Percentiles rank a stretch among this genome's conserved stretches.
Conservation (phyloP, 2,797 vertebrate genomes). For the Anolis apletophallus region DNA sequence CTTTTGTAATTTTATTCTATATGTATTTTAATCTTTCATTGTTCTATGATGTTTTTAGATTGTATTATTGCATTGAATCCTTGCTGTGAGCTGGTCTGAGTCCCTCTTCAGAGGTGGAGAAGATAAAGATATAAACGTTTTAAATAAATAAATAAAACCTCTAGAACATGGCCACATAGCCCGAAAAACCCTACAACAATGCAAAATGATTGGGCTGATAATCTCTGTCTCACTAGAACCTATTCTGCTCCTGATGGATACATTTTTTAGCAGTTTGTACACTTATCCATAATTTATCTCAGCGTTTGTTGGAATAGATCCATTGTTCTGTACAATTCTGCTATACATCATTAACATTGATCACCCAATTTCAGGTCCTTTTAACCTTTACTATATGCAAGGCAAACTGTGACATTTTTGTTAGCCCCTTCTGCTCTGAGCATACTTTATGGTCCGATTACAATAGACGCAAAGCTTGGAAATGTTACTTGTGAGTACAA, state of each 20-base stretch:
- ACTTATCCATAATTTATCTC: neutral
- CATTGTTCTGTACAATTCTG: slow-evolving; percentile 19
- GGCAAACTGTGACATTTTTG: neutral
- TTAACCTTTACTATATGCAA: neutral
- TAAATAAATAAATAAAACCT: no score
- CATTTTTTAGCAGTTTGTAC: neutral
- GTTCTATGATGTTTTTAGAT: no score
- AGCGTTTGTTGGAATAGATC: slow-evolving; percentile 25
- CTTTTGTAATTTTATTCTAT: no score
- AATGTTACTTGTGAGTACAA: no score
- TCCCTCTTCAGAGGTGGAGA: no score
- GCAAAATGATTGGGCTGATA: neutral
- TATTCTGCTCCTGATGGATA: neutral
- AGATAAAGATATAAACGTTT: no score
- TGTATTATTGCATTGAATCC: no score
- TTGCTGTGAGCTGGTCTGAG: no score
- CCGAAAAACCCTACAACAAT: no score
- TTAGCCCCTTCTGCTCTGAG: neutral
- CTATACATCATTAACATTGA: slow-evolving; percentile 22
- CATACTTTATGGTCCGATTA: neutral
- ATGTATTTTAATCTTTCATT: no score
- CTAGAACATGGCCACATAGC: no score
- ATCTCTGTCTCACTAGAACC: neutral
- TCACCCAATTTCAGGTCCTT: neutral
- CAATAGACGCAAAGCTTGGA: neutral